phyloP scores from a whole-genome alignment of 1,140 invertebrate genomes.

The Caerostris extrusa region DNA sequence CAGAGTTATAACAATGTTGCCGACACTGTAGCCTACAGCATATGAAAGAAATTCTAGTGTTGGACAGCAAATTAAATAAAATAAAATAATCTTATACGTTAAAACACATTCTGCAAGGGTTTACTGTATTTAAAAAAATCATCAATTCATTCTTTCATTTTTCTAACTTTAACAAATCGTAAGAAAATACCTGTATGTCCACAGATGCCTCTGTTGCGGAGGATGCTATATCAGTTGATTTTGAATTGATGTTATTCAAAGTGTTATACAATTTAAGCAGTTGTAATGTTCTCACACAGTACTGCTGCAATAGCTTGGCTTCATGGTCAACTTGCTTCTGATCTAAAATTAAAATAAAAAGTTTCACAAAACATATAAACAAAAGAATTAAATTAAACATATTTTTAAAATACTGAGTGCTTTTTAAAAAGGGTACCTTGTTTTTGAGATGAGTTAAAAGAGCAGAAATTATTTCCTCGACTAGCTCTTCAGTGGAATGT shows the following conservation, averaged over 20 bases:
- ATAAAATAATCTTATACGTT: too few species aligned
- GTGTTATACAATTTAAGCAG: slow-evolving; percentile 80
- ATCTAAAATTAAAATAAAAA: slow-evolving; percentile 58
- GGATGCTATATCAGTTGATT: not conserved
- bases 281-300: slow-evolving; percentile 80
- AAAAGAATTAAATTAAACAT: not conserved
- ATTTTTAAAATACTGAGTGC: slow-evolving; percentile 3
- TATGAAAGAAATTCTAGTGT: too few species aligned
- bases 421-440: slow-evolving; percentile 65
- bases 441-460: slow-evolving; percentile 79
- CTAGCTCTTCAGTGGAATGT: slow-evolving; percentile 80
- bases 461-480: slow-evolving; percentile 80
- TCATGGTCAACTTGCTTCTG: slow-evolving; percentile 81
- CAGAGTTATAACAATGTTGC: too few species aligned
- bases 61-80: too few species aligned
- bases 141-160: too few species aligned
- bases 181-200: slow-evolving; percentile 52
- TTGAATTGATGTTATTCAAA: slow-evolving; percentile 62
- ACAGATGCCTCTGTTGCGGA: slow-evolving; percentile 62
- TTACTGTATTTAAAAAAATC: too few species aligned
- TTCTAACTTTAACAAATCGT: too few species aligned
- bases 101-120: too few species aligned
- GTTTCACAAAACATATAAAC: too few species aligned
- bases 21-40: too few species aligned
- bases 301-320: slow-evolving; percentile 81